Conservation (phyloP, 2,888 invertebrate species). For the Plemyria rubiginata region DNA sequence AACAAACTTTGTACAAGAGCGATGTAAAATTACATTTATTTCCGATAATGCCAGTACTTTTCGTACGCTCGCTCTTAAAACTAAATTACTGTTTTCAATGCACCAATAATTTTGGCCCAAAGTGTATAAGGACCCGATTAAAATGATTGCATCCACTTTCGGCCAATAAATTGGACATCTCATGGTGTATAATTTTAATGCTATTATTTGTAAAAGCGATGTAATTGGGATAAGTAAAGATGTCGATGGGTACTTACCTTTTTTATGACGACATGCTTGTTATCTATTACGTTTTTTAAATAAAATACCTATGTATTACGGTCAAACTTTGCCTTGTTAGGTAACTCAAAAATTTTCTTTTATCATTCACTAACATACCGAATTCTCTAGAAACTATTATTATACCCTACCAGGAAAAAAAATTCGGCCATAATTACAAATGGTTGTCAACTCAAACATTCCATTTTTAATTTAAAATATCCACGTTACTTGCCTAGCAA, state of each 20-base stretch:
- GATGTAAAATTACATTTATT: conserved; percentile 32
- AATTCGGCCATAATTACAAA: no score
- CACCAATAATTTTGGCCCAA: conserved; percentile 67
- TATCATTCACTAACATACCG: background rate
- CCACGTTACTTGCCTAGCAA: background rate
- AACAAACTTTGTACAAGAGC: conserved; percentile 15
- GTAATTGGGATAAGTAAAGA: conserved; percentile 58
- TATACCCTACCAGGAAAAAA: no score
- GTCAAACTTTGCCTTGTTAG: no score
- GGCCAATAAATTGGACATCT: conserved; percentile 73
- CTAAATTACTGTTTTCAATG: conserved; percentile 73
- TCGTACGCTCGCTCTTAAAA: conserved; percentile 30
- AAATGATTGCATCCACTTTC: conserved; percentile 75
- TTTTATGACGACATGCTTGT: conserved; percentile 26
- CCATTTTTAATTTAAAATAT: no score
- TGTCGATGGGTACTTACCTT: conserved; percentile 31
- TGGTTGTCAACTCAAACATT: no score
- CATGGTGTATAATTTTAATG: conserved; percentile 67
- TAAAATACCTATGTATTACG: background rate
- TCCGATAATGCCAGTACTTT: conserved; percentile 27
- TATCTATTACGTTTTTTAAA: conserved; percentile 1
- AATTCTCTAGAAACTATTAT: background rate
- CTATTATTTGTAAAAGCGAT: conserved; percentile 73
- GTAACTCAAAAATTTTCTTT: no score
- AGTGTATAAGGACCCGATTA: conserved; percentile 69